Evolutionary conservation across 2,113 vertebrate genomes (phyloP), one percentile per base, ranked within the genome.

Genomic region (Halcyon senegalensis): DNA sequence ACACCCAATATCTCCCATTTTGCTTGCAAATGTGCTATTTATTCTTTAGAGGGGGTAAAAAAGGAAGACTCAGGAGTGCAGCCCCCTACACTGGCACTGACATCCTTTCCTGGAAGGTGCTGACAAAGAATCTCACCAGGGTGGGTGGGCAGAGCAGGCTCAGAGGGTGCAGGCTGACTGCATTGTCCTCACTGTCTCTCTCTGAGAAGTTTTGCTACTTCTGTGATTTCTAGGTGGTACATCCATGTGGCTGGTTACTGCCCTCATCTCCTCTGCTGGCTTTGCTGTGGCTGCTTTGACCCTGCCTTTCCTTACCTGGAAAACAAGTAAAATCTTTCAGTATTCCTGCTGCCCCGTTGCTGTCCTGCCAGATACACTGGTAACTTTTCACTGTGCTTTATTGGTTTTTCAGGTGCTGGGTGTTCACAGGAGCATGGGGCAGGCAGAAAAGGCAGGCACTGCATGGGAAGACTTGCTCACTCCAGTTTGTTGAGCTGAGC

Each of bases 361-460:
- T 44, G 95, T 91, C 63, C 96, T 98, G 37, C 98, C 98, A 3
- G 95, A 98, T 43, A 97, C 97, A 30, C 89, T 98, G 98, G 98
- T 98, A 98, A 97, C 5, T 15, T 8, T 89, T 66, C 28, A 17
- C 33, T 58, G 50, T 63, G n/a, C 16, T 91, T 93, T 74, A 33
- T 10, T 58, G 28, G 2, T 2, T 79, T 87, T 84, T 46, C 20
- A 20, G 1, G 2, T n/a, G 28, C 55, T 58, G 56, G 27, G 28
- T 55, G 12, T 31, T 73, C 43, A 43, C 19, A 70, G 55, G 43
- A 78, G 48, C 7, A 2, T 19, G 41, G 20, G 53, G 15, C 41
- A 77, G 59, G 27, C 11, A 69, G 48, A 24, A 6, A 30, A 63
- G 79, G 35, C 44, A 44, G 60, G 10, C 27, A 18, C 7, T 11